These are phyloP conservation scores for Etheostoma spectabile DNA, from an alignment of 2,113 vertebrate species.

Conservation along the genomic window DNA sequence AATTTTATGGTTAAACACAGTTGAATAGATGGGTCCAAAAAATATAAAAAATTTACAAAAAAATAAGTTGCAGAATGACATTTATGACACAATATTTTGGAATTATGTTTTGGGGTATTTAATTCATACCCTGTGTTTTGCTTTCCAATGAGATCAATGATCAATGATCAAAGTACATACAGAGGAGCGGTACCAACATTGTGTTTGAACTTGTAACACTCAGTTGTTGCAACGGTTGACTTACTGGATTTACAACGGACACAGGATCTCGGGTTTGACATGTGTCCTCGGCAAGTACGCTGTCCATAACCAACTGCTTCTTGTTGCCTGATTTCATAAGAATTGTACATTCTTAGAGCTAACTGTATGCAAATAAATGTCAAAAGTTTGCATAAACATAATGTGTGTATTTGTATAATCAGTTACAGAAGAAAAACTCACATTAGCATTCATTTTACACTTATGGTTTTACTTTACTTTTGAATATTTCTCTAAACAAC, in stretches of 20 bases:
- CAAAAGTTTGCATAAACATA: not conserved
- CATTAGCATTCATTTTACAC: not conserved
- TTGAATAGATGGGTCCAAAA: not conserved
- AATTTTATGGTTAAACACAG: not conserved
- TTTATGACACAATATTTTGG: not conserved
- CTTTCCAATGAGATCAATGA: not conserved
- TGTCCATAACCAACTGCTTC: conserved; percentile 51
- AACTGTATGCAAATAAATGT: not conserved
- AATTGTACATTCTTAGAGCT: not conserved
- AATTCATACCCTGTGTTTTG: not conserved
- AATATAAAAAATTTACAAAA: not conserved
- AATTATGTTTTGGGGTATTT: too few species aligned
- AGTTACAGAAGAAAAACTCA: not conserved
- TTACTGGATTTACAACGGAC: not conserved
- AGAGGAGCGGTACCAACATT: not conserved
- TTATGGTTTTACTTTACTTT: not conserved
- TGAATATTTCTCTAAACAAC: too few species aligned
- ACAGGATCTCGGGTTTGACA: conserved; percentile 71
- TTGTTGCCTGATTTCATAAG: conserved; percentile 21
- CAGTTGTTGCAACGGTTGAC: not conserved
- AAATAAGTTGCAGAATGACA: not conserved
- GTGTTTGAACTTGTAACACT: not conserved
- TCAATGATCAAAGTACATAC: not conserved
- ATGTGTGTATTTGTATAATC: not conserved
- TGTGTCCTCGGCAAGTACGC: conserved; percentile 27